Conservation (phyloP, 2,797 vertebrate species). For the Alauda arvensis region DNA sequence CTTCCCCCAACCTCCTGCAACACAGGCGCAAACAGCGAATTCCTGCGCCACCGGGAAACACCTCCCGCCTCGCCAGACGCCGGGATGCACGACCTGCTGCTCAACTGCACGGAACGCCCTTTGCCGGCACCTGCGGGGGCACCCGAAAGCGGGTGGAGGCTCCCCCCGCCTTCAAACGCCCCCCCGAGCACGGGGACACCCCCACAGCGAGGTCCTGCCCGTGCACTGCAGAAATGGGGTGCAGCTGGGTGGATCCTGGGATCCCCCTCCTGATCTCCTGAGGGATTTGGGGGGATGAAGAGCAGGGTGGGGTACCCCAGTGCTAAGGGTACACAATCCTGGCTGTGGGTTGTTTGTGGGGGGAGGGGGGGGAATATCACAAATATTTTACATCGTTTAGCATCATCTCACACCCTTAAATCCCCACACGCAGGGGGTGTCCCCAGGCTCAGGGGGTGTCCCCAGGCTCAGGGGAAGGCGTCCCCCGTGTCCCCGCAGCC, state of each 20-base stretch:
- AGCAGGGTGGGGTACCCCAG: neutral
- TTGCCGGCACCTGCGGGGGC: neutral
- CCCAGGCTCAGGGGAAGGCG: neutral
- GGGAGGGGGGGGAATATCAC: neutral
- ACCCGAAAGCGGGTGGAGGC: neutral
- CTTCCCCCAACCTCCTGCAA: neutral
- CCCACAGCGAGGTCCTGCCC: neutral
- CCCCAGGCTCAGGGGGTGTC: neutral
- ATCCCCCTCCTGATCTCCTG: neutral
- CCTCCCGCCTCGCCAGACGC: neutral
- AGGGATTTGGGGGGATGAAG: fast-evolving
- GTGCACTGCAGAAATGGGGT: neutral
- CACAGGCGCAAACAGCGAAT: neutral
- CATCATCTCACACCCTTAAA: neutral
- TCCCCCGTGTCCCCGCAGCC: neutral
- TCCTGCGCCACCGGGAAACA: conserved; percentile 18
- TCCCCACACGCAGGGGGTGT: neutral
- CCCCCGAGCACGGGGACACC: neutral
- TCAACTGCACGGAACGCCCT: neutral
- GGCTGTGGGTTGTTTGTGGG: no score
- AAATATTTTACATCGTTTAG: neutral
- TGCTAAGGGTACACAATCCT: neutral
- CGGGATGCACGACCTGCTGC: neutral
- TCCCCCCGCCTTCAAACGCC: fast-evolving
- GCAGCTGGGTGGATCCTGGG: neutral